Evolutionary conservation across 2,113 vertebrate species (phyloP).

Genomic region (Mirounga angustirostris): DNA sequence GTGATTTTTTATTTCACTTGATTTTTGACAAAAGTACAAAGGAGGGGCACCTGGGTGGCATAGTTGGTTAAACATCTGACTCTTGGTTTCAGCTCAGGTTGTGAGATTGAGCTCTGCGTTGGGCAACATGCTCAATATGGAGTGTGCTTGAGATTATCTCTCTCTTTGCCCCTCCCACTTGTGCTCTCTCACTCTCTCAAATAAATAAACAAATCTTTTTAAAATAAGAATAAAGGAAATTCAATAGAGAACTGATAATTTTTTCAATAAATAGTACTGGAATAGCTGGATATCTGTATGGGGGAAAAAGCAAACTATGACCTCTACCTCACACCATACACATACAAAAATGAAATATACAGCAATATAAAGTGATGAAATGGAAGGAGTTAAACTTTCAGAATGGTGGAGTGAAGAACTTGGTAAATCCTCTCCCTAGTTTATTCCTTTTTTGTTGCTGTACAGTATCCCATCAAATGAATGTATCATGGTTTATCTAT

Average conservation of each 20-base stretch:
- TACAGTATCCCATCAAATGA: neutral
- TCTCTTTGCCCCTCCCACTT: neutral
- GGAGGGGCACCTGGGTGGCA: neutral
- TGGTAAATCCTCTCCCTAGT: neutral
- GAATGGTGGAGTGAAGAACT: neutral
- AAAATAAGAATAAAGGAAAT: neutral
- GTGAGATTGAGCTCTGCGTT: neutral
- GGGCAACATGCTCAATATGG: neutral
- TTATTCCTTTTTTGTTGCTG: neutral
- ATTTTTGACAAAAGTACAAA: neutral
- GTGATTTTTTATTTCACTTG: neutral
- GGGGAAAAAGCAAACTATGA: neutral
- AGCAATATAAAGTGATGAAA: neutral
- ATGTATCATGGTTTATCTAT: neutral
- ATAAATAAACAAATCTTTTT: neutral
- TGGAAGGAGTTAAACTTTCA: neutral
- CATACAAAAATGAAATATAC: neutral
- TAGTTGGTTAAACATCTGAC: neutral
- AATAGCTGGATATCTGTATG: neutral
- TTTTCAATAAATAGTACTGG: neutral
- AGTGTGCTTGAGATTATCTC: neutral
- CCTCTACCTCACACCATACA: neutral
- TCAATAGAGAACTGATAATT: neutral
- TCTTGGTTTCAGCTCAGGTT: neutral
- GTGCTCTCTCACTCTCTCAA: neutral